Conservation (phyloP, 2,113 vertebrate species). For the Sus scrofa region DNA sequence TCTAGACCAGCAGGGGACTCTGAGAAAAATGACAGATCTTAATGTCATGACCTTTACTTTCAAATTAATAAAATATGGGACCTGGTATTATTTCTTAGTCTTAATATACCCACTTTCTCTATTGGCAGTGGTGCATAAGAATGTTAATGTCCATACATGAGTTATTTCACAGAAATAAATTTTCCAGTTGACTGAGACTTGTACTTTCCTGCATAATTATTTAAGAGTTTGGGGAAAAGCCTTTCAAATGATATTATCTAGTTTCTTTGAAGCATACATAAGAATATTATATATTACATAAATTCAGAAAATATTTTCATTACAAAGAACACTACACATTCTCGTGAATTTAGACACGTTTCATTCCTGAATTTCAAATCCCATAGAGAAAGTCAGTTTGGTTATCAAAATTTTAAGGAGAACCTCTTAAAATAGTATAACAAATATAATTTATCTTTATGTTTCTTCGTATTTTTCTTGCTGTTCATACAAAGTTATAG, state of each 20-base stretch:
- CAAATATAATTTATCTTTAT: neutral
- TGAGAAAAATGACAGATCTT: neutral
- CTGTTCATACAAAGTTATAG: conserved; percentile 7
- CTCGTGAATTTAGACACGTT: neutral
- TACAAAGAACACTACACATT: neutral
- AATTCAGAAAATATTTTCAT: conserved; percentile 9
- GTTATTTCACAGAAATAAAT: neutral
- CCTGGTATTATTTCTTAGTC: neutral
- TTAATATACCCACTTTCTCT: neutral
- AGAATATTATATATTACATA: neutral
- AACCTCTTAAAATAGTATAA: neutral
- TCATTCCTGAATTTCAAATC: neutral
- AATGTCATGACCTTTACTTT: neutral
- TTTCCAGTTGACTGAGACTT: neutral
- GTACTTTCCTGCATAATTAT: neutral
- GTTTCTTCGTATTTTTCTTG: neutral
- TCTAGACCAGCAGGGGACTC: too few relatives aligned
- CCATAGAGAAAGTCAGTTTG: neutral
- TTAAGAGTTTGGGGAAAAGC: neutral
- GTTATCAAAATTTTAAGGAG: neutral
- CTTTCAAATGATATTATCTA: neutral
- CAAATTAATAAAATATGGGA: neutral
- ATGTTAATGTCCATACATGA: neutral
- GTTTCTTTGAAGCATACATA: conserved; percentile 14
- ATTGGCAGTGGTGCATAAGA: neutral